These are phyloP conservation scores for Silurus lanzhouensis DNA, from an alignment of 2,797 vertebrate species.

Conservation along the genomic window DNA sequence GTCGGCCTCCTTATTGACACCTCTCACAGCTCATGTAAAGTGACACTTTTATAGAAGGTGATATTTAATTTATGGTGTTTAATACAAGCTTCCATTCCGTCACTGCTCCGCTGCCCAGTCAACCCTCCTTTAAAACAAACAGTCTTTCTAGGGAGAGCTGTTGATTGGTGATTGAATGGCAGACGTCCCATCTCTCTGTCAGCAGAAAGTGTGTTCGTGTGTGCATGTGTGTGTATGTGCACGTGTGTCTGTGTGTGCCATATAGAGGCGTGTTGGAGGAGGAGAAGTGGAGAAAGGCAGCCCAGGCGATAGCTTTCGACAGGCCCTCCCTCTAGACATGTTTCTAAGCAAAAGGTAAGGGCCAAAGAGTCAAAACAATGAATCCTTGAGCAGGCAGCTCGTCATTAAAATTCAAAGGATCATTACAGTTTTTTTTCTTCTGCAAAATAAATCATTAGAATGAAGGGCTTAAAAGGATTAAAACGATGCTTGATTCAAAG, in stretches of 20 bases:
- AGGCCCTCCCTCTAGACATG: slow-evolving; percentile 85
- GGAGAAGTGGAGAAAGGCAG: slow-evolving; percentile 78
- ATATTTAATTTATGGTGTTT: slow-evolving; percentile 60
- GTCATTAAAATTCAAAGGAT: slow-evolving; percentile 92
- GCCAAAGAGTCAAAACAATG: slow-evolving; percentile 91
- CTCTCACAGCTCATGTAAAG: slow-evolving; percentile 68
- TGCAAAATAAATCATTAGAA: slow-evolving; percentile 92
- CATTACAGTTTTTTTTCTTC: slow-evolving; percentile 77
- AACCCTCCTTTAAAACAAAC: slow-evolving; percentile 25
- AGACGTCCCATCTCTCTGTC: slow-evolving; percentile 70
- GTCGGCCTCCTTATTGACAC: slow-evolving; percentile 69
- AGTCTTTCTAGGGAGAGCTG: slow-evolving; percentile 39
- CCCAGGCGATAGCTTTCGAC: slow-evolving; percentile 80
- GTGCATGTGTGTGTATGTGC: slow-evolving; percentile 70
- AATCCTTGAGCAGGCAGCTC: slow-evolving; percentile 84
- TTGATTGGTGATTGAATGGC: slow-evolving; percentile 56
- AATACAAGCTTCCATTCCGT: slow-evolving; percentile 53
- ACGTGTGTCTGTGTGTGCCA: slow-evolving; percentile 59
- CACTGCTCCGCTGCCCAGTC: slow-evolving; percentile 10
- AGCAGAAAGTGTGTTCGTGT: slow-evolving; percentile 69
- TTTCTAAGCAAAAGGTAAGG: slow-evolving; percentile 84
- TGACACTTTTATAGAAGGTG: slow-evolving; percentile 61
- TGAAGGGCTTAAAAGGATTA: slow-evolving; percentile 89
- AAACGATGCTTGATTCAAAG: slow-evolving; percentile 85
- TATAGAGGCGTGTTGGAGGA: slow-evolving; percentile 80